Base-by-base conservation (phyloP, 1,140 invertebrate species). In the Archegozetes longisetosus region DNA sequence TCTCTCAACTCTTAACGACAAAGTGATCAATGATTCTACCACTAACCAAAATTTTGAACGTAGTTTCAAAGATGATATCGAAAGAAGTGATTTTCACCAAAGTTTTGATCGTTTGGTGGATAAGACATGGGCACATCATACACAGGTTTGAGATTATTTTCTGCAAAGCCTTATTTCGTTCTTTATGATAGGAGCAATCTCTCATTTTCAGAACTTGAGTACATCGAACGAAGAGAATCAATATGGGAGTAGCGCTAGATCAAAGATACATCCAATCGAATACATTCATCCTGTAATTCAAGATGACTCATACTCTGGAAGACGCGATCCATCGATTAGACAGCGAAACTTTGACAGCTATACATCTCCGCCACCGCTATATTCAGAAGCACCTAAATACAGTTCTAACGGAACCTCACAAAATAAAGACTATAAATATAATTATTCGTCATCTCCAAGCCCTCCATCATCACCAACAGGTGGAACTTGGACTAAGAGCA, bases 11-110 rank as follows among this genome's bases (percentile, higher is more conserved):
- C 46, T 49, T n/a, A 58, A 58, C 24, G 24, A 58, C 25, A 46
- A 47, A 6, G 47, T 58, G 14, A 23, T 58, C 17, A 47, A 49
- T 14, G 57, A 58, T 53, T 49, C 48, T n/a, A 3, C 48, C 4
- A 49, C 49, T 13, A 49, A 58, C 9, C 46, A 58, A 46, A 47
- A 58, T 24, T 58, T 58, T 58, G 47, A 58, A 27, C 46, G 48
- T 3, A 49, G 46, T 2, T 58, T 58, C 23, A 49, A 49, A 22
- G 47, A 27, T 28, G n/a, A 51, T 17, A 26, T 17, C 3, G 57
- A 58, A 58, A 20, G n/a, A 58, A 20, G 12, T 24, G 55, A 57
- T 20, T 29, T 57, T 2, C 49, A 57, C 26, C 55, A 46, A 23
- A 46, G 50, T 46, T 51, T 24, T 28, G 48, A 58, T 24, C 46